phyloP scores from a whole-genome alignment of 1,140 invertebrate genomes.

The Aleiodes sp. region DNA sequence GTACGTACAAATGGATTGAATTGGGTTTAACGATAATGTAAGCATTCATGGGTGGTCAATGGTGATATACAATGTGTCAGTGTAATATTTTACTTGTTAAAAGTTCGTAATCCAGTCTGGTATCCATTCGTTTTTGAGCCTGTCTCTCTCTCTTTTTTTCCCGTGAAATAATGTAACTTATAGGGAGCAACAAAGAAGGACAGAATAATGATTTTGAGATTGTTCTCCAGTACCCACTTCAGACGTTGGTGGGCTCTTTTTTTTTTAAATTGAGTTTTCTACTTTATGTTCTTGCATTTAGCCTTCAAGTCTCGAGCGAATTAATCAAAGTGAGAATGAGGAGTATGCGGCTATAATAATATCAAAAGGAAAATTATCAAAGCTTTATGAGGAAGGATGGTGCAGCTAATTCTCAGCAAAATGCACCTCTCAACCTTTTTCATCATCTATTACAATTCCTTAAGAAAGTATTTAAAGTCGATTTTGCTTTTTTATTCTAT shows the following conservation, averaged over 20 bases:
- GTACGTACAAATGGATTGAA: neutral
- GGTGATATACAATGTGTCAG: neutral
- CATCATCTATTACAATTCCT: too few species aligned
- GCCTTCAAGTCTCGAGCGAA: neutral
- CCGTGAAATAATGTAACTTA: neutral
- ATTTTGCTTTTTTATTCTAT: too few species aligned
- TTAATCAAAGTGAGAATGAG: neutral
- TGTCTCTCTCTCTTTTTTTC: neutral
- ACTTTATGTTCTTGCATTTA: neutral
- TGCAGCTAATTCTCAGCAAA: too few species aligned
- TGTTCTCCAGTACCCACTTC: neutral
- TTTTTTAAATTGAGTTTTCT: constrained; percentile 4
- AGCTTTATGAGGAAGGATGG: neutral
- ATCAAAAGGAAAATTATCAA: neutral
- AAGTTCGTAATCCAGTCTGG: neutral
- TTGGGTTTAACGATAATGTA: neutral
- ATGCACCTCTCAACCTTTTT: too few species aligned
- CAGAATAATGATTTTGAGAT: neutral
- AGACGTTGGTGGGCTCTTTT: neutral
- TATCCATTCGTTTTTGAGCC: too few species aligned
- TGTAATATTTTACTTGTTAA: neutral
- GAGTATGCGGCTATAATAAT: neutral
- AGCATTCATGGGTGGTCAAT: neutral
- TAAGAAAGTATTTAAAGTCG: too few species aligned
- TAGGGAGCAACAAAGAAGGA: too few species aligned